These are phyloP conservation scores for Bufo bufo DNA, from an alignment of 2,113 vertebrate species.

Conservation along the genomic window DNA sequence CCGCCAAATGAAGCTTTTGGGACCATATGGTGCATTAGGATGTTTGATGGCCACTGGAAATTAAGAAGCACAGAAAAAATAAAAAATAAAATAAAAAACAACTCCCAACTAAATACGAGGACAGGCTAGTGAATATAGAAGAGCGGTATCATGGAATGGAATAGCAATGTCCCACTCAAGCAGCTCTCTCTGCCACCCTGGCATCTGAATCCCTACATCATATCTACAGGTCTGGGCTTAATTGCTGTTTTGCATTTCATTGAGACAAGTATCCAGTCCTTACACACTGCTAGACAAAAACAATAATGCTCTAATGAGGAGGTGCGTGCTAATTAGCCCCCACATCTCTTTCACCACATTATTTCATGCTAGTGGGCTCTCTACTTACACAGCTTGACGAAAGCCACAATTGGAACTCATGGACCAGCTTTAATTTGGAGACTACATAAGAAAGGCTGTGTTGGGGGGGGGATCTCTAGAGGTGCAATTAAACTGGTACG, in stretches of 20 bases:
- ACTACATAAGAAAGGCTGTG: not conserved
- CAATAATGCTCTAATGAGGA: constrained; percentile 72
- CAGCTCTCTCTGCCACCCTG: constrained; percentile 45
- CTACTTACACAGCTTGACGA: constrained; percentile 24
- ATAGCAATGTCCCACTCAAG: not conserved
- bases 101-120: not conserved
- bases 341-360: constrained; percentile 36
- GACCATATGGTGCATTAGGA: not conserved
- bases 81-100: not conserved
- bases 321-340: constrained; percentile 67
- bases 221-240: constrained; percentile 69
- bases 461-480: not conserved
- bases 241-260: constrained; percentile 69
- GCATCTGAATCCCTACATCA: constrained; percentile 59
- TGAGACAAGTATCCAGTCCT: constrained; percentile 69
- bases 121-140: not conserved
- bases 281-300: constrained; percentile 72
- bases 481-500: not conserved
- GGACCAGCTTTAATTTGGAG: constrained; percentile 17
- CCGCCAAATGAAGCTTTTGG: not conserved
- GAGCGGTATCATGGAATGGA: not conserved
- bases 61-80: not conserved
- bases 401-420: constrained; percentile 10
- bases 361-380: constrained; percentile 39
- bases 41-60: constrained; percentile 12